Evolutionary conservation across 2,113 vertebrate genomes (phyloP).

Genomic region (Apodemus sylvaticus): DNA sequence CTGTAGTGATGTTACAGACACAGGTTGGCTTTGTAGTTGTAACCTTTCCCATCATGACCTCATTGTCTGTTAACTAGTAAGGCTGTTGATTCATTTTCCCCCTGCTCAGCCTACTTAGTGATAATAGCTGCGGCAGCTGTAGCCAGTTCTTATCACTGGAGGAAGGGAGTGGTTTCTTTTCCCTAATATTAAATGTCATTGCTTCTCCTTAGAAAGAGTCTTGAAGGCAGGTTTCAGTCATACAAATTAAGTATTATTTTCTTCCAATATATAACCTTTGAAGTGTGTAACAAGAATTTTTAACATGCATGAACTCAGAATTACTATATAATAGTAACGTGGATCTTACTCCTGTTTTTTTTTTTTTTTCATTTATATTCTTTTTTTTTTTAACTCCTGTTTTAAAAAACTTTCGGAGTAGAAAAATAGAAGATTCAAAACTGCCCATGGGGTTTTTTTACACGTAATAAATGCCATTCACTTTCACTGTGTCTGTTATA

Average conservation of each 20-base stretch:
- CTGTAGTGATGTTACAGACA: background rate
- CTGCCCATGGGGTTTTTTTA: background rate
- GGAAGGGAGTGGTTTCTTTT: background rate
- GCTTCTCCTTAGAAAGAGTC: background rate
- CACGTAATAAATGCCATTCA: background rate
- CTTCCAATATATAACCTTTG: background rate
- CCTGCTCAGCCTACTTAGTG: background rate
- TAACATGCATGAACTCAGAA: background rate
- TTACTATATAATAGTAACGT: background rate
- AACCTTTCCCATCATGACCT: background rate
- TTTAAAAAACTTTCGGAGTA: background rate
- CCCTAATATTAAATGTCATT: background rate
- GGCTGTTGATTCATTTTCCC: background rate
- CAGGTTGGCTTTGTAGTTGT: background rate
- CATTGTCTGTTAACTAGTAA: background rate
- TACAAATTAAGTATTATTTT: background rate
- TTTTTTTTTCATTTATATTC: no score
- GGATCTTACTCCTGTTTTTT: background rate
- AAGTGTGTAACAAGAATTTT: background rate
- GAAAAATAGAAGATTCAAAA: background rate
- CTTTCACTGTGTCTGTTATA: background rate
- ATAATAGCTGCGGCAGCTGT: background rate
- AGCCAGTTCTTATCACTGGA: background rate
- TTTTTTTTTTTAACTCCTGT: no score
- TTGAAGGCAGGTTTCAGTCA: slow-evolving; percentile 28